Evolutionary conservation across 1,140 invertebrate species (phyloP), one percentile per base, ranked within the genome.

Genomic region (Dreissena polymorpha): DNA sequence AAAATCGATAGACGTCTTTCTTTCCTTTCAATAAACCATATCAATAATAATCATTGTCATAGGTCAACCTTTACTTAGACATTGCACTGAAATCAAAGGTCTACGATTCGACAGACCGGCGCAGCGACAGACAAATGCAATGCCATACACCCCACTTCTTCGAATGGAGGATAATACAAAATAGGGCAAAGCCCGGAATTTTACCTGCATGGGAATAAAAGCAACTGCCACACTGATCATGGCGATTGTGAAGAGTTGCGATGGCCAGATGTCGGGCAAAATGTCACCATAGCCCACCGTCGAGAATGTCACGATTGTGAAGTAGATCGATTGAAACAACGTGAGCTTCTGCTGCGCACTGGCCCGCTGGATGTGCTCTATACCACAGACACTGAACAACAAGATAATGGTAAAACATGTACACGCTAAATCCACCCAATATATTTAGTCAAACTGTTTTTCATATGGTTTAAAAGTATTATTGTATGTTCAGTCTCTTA

Each of bases 151-250:
- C 57, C 18, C 23, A n/a, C 18, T 63, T n/a, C 23, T 5, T 23
- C 18, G 18, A n/a, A 63, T 5, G 57, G 57, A 5, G 2, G 23
- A 23, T n/a, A 18, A n/a, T 2, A 6, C 2, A 5, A 63, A n/a
- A 5, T n/a, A 63, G 2, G 2, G 10, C 18, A n/a, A n/a, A 2
- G 13, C 29, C 63, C 23, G 65, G n/a, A n/a, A n/a, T n/a, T n/a
- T 94, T 89, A 98, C 97, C 95, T 99, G 98, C 50, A 97, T 97
- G 10, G 98, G 98, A 85, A 99, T 94, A 16, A 98, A 97, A 86
- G 98, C 97, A 29, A 99, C 95, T 0, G 97, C 98, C 0, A 98
- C 96, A 90, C 97, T 97, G 88, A 99, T 98, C 96, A 99, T 97
- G 23, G 94, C 86, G 16, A 99, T 96, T 97, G 99, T 99, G 91